Evolutionary conservation across 2,797 vertebrate species (phyloP).

Genomic region (Cryptoblepharus egeriae): DNA sequence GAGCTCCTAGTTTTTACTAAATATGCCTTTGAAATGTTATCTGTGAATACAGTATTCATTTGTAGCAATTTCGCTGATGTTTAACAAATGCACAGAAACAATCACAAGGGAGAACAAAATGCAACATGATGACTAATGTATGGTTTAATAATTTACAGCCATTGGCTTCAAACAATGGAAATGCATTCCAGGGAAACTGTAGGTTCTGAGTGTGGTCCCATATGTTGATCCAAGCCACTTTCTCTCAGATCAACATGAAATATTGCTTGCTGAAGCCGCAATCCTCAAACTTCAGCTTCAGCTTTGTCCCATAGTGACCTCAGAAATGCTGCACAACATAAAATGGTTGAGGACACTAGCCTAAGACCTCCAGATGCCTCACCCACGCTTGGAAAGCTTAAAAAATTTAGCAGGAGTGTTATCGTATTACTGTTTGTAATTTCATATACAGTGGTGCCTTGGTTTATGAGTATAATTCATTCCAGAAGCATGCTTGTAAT

Average conservation of each 20-base stretch:
- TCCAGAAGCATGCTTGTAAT: no score
- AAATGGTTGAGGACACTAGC: neutral
- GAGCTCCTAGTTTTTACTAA: neutral
- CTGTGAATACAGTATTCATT: neutral
- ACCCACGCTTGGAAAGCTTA: neutral
- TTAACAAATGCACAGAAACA: neutral
- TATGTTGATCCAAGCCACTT: slow-evolving; percentile 10
- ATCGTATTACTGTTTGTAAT: no score
- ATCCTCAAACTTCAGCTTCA: neutral
- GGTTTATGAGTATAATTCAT: no score
- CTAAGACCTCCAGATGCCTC: neutral
- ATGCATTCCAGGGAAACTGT: neutral
- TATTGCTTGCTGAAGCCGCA: neutral
- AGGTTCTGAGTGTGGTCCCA: neutral
- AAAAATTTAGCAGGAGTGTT: slow-evolving; percentile 24
- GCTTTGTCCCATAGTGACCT: neutral
- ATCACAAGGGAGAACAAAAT: neutral
- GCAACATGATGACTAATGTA: neutral
- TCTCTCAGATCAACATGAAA: neutral
- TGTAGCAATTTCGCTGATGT: neutral
- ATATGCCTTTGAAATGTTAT: neutral
- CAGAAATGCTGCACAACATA: neutral
- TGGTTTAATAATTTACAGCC: neutral
- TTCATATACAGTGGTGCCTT: no score
- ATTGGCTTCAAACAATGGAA: neutral